These are phyloP conservation scores for Pseudoips prasinana DNA, from an alignment of 2,888 invertebrate species.

Conservation along the genomic window DNA sequence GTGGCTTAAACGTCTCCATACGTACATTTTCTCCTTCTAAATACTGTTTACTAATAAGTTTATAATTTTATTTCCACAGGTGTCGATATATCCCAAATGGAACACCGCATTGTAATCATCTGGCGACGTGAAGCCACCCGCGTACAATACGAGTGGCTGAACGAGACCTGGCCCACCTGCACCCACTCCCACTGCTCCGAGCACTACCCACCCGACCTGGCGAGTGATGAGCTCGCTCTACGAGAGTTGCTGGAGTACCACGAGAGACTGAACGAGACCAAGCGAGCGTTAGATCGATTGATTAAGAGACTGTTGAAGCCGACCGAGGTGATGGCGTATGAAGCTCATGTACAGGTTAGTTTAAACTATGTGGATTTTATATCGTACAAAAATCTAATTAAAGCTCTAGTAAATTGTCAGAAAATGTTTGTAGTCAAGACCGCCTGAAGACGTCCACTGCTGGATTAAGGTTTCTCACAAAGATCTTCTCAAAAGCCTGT, in stretches of 20 bases:
- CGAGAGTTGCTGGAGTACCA: conserved; percentile 50
- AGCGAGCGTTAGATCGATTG: conserved; percentile 86
- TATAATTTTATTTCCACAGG: too few species aligned
- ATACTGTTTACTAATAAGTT: too few species aligned
- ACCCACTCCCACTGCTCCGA: conserved; percentile 55
- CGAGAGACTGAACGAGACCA: conserved; percentile 85
- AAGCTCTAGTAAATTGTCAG: too few species aligned
- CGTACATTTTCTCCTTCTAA: too few species aligned
- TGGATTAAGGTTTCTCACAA: too few species aligned
- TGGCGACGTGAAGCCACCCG: conserved; percentile 94
- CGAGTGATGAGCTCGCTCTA: conserved; percentile 39
- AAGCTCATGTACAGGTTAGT: conserved; percentile 88
- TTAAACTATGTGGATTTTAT: too few species aligned
- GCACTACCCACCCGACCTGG: conserved; percentile 42
- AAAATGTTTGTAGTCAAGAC: too few species aligned
- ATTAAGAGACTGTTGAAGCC: conserved; percentile 87
- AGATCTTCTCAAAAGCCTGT: too few species aligned
- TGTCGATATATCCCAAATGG: conserved; percentile 69
- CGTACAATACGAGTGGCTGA: conserved; percentile 95
- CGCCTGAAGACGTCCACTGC: too few species aligned
- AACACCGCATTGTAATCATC: conserved; percentile 91
- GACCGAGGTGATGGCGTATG: conserved; percentile 88
- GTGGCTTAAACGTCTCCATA: too few species aligned
- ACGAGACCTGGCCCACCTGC: conserved; percentile 85
- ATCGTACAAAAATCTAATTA: background rate